phyloP scores from a whole-genome alignment of 2,888 invertebrate species.

The Epicampocera succincta region DNA sequence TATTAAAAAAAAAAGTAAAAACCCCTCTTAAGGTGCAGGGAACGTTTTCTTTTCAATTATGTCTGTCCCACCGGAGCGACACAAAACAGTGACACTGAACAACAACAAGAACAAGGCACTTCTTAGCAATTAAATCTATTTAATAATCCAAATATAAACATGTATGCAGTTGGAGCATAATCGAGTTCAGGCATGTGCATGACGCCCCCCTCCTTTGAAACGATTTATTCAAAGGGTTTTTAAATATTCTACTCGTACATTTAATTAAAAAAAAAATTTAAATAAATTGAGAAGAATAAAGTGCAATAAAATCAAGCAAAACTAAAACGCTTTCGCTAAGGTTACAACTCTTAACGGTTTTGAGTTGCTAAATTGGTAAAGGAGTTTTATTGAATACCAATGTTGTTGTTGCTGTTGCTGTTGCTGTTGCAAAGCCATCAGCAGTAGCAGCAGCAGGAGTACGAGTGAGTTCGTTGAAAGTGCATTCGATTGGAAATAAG shows the following conservation, averaged over 20 bases:
- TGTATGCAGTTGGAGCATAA: no score
- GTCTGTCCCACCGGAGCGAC: no score
- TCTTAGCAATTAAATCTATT: no score
- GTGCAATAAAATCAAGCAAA: slow-evolving; percentile 9
- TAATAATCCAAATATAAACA: no score
- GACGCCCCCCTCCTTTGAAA: slow-evolving; percentile 31
- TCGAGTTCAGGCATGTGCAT: slow-evolving; percentile 9
- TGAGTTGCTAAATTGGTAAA: slow-evolving; percentile 54
- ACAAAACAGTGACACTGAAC: no score
- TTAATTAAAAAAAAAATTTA: slow-evolving; percentile 22
- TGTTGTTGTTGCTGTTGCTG: slow-evolving; percentile 17
- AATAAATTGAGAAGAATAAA: background rate
- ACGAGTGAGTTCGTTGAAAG: slow-evolving; percentile 57
- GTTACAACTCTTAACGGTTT: slow-evolving; percentile 61
- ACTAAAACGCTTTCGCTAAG: slow-evolving; percentile 63
- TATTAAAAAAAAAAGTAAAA: no score
- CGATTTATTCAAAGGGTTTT: slow-evolving; percentile 49
- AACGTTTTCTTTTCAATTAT: no score
- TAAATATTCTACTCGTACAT: slow-evolving; percentile 20
- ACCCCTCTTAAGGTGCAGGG: no score
- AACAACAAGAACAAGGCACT: no score
- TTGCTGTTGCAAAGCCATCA: slow-evolving; percentile 15
- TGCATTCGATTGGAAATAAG: slow-evolving; percentile 68
- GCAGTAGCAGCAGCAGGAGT: background rate
- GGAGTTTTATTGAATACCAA: slow-evolving; percentile 56